phyloP scores from a whole-genome alignment of 2,888 invertebrate species.

The Andrena chrysosceles region DNA sequence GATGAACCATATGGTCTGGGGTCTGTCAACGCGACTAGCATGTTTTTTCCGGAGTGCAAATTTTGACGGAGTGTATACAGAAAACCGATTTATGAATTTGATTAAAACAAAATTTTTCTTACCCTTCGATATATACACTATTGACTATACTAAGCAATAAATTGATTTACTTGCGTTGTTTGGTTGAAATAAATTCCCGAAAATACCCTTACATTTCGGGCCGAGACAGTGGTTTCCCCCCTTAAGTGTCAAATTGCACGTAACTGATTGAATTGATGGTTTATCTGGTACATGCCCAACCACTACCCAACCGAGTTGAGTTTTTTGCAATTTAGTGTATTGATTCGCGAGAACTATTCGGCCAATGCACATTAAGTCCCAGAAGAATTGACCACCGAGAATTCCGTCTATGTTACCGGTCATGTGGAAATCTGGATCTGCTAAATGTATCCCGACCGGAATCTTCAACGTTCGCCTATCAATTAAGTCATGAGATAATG shows the following conservation, averaged over 20 bases:
- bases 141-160: too few species aligned
- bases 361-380: background rate
- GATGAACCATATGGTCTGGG: too few species aligned
- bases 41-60: too few species aligned
- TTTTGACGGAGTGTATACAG: too few species aligned
- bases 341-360: background rate
- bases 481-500: background rate
- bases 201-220: too few species aligned
- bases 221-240: too few species aligned
- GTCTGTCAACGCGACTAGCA: too few species aligned
- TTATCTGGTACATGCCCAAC: background rate
- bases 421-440: background rate
- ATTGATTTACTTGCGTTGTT: too few species aligned
- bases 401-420: constrained; percentile 1
- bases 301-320: constrained; percentile 14
- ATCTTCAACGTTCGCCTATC: background rate
- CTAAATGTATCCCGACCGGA: background rate
- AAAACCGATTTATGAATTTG: too few species aligned
- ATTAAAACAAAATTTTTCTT: too few species aligned
- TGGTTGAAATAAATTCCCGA: too few species aligned
- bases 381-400: constrained; percentile 1
- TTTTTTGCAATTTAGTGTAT: background rate
- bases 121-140: too few species aligned
- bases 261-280: background rate
- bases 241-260: background rate